Evolutionary conservation across 2,888 invertebrate species (phyloP).

Genomic region (Yponomeuta plumbellus): DNA sequence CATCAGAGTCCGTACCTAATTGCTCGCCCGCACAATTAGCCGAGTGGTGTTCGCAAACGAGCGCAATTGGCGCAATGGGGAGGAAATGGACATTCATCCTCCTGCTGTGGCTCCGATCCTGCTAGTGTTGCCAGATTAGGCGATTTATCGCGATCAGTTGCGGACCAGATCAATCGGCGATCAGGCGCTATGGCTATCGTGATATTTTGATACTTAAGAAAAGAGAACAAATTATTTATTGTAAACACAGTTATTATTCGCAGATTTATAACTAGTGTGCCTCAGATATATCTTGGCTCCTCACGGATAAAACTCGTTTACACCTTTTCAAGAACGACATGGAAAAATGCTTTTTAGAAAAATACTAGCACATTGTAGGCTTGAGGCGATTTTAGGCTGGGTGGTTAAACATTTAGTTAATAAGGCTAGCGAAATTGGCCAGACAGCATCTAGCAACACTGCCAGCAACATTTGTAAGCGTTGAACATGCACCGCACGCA

Average conservation of each 20-base stretch:
- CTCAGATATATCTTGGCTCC: no score
- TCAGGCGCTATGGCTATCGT: background rate
- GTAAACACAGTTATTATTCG: no score
- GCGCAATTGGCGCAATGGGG: slow-evolving; percentile 70
- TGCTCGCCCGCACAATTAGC: slow-evolving; percentile 62
- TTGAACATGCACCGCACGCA: slow-evolving; percentile 11
- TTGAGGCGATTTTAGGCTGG: no score
- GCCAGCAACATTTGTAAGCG: background rate
- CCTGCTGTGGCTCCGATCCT: slow-evolving; percentile 25
- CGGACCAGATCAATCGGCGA: background rate
- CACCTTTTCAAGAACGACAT: no score
- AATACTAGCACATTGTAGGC: no score
- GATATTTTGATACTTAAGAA: background rate
- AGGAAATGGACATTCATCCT: slow-evolving; percentile 66
- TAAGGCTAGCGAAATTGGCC: no score
- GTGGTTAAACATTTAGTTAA: no score
- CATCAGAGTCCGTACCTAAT: slow-evolving; percentile 53
- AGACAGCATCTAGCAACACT: background rate
- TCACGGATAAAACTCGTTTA: no score
- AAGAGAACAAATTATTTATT: background rate
- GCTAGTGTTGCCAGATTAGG: background rate
- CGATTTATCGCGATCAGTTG: background rate
- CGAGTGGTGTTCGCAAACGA: slow-evolving; percentile 59
- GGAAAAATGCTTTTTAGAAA: no score
- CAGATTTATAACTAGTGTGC: no score